Evolutionary conservation across 2,888 invertebrate genomes (phyloP).

Genomic region (Agonum fuliginosum): DNA sequence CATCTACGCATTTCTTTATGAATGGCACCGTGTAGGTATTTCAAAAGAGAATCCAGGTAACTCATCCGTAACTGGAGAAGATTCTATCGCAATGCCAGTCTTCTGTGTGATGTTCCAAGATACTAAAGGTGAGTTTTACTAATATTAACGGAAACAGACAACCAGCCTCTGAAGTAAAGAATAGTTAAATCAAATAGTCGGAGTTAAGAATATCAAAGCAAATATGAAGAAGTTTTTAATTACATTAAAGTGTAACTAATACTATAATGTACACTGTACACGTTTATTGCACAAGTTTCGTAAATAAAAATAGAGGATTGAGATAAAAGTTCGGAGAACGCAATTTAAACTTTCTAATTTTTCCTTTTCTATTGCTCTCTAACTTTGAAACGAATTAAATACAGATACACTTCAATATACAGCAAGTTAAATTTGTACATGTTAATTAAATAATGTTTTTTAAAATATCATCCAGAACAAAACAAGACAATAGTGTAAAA

Average conservation of each 20-base stretch:
- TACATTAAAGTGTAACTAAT: conserved; percentile 38
- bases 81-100: too few relatives aligned
- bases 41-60: too few relatives aligned
- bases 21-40: too few relatives aligned
- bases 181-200: background rate
- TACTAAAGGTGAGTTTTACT: too few relatives aligned
- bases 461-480: background rate
- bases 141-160: too few relatives aligned
- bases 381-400: conserved; percentile 43
- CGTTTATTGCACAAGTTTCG: conserved; percentile 40
- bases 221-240: conserved; percentile 38
- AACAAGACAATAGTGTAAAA: conserved; percentile 1
- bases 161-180: background rate
- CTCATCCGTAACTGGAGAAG: too few relatives aligned
- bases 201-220: conserved; percentile 16
- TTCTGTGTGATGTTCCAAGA: too few relatives aligned
- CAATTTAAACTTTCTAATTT: conserved; percentile 47
- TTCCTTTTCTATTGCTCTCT: conserved; percentile 27
- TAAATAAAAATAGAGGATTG: conserved; percentile 42
- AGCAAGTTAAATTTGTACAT: conserved; percentile 4
- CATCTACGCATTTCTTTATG: too few relatives aligned
- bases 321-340: conserved; percentile 44
- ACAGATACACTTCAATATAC: conserved; percentile 25
- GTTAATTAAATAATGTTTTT: conserved; percentile 22
- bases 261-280: conserved; percentile 35